A percentile compares a stretch with the other conserved stretches of the same genome.
Evolutionary conservation across 2,797 vertebrate genomes (phyloP).

Genomic region (Prionace glauca): DNA sequence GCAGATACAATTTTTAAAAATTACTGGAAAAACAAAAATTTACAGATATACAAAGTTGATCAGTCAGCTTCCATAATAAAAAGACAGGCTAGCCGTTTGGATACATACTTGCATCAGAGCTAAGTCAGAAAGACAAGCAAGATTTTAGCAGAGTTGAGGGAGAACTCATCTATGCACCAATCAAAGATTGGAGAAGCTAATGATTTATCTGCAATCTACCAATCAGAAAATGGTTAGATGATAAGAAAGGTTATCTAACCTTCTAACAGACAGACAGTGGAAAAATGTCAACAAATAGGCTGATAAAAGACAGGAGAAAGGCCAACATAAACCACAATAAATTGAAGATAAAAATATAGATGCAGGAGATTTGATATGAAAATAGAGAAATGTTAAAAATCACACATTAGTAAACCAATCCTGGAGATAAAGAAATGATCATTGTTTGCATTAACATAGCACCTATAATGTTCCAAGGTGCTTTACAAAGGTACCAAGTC

Average conservation of each 20-base stretch:
- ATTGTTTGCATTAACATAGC: neutral
- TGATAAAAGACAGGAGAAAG: neutral
- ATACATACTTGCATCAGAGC: neutral
- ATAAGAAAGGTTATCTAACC: neutral
- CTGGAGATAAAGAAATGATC: neutral
- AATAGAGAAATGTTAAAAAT: neutral
- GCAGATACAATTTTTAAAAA: neutral
- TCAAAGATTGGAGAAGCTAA: neutral
- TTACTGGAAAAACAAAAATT: neutral
- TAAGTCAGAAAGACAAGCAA: neutral
- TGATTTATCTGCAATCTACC: neutral
- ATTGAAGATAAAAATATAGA: neutral
- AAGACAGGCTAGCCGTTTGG: neutral
- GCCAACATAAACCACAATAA: neutral
- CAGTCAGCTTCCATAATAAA: neutral
- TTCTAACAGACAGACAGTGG: neutral
- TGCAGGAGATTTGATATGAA: neutral
- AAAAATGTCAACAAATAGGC: neutral
- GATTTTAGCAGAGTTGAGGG: neutral
- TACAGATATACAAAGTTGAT: neutral
- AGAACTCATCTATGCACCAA: neutral
- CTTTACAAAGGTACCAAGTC: neutral
- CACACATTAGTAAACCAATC: neutral
- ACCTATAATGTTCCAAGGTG: neutral
- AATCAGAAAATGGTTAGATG: neutral